Evolutionary conservation across 2,797 vertebrate genomes (phyloP).

Genomic region (Coregonus suidteri): DNA sequence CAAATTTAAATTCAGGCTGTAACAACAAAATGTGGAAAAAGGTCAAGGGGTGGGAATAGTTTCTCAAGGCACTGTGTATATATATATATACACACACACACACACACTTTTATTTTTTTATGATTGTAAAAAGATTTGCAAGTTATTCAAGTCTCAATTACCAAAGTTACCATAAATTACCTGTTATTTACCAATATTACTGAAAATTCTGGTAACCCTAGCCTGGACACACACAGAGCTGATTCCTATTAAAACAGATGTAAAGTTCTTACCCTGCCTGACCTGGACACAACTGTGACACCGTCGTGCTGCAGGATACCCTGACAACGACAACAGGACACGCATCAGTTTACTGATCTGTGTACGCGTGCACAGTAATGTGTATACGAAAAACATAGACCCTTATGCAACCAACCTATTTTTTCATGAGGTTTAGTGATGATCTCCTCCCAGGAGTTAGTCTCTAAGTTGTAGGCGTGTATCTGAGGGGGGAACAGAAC

Average conservation of each 20-base stretch:
- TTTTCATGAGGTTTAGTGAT: slow-evolving; percentile 90
- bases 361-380: not conserved
- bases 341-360: not conserved
- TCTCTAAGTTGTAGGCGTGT: slow-evolving; percentile 95
- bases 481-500: slow-evolving; percentile 75
- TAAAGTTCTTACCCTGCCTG: slow-evolving; percentile 82
- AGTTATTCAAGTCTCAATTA: no score
- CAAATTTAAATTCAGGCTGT: no score
- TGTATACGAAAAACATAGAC: not conserved
- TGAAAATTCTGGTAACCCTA: not conserved
- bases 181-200: no score
- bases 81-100: no score
- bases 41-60: no score
- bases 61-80: no score
- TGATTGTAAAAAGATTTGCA: no score
- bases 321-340: slow-evolving; percentile 64
- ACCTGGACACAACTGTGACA: slow-evolving; percentile 98
- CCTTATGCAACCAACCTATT: slow-evolving; percentile 77
- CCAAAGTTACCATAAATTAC: no score
- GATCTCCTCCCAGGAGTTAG: slow-evolving; percentile 97
- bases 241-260: no score
- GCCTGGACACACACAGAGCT: not conserved
- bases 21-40: no score
- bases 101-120: no score
- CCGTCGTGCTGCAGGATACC: slow-evolving; percentile 91